Evolutionary conservation across 2,113 vertebrate genomes (phyloP).

Genomic region (Alethe diademata): DNA sequence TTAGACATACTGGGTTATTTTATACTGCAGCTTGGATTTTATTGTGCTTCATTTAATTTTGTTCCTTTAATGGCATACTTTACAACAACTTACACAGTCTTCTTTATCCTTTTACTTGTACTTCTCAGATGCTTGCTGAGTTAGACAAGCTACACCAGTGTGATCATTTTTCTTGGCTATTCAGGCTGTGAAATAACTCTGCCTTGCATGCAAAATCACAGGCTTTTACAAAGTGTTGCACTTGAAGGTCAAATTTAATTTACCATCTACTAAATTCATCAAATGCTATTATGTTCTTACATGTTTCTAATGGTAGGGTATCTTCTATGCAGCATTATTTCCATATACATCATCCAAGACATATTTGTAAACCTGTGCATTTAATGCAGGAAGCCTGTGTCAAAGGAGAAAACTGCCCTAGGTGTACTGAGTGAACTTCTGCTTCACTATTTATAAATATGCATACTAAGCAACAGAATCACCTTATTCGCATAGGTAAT

Average conservation of each 20-base stretch:
- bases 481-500: background rate
- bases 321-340: background rate
- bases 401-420: background rate
- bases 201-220: background rate
- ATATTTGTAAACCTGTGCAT: background rate
- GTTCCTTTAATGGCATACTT: background rate
- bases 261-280: background rate
- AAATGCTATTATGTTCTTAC: background rate
- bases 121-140: background rate
- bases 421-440: accelerated
- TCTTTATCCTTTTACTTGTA: background rate
- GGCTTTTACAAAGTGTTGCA: background rate
- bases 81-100: background rate
- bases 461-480: background rate
- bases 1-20: background rate
- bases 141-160: background rate
- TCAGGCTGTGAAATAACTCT: background rate
- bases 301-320: background rate
- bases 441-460: background rate
- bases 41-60: background rate
- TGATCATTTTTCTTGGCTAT: background rate
- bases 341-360: accelerated
- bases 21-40: background rate
- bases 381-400: background rate
- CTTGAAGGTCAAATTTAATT: background rate